A percentile compares a stretch with the other conserved stretches of the same genome.
These are phyloP conservation scores for Cremastobaeus sp. DNA, from an alignment of 2,888 invertebrate genomes.

Conservation along the genomic window DNA sequence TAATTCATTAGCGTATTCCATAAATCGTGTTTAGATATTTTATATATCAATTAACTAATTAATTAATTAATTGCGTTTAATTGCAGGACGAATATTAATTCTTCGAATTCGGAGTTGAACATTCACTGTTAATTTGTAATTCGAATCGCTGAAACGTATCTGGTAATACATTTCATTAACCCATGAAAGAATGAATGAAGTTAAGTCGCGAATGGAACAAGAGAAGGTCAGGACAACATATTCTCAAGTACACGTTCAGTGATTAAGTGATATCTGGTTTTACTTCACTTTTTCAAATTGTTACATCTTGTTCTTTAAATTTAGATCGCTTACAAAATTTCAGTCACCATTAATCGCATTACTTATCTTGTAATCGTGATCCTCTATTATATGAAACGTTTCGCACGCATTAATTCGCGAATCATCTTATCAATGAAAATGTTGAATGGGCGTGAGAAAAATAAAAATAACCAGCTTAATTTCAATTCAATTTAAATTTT, in stretches of 20 bases:
- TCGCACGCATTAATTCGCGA: too few species aligned
- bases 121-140: conserved; percentile 52
- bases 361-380: too few species aligned
- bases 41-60: not conserved
- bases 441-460: too few species aligned
- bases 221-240: conserved; percentile 54
- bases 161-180: conserved; percentile 56
- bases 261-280: conserved; percentile 53
- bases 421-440: too few species aligned
- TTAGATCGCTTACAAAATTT: not conserved
- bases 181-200: conserved; percentile 58
- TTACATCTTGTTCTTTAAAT: not conserved
- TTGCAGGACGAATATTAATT: conserved; percentile 1
- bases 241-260: conserved; percentile 52
- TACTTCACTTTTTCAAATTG: conserved; percentile 36
- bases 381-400: too few species aligned
- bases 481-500: too few species aligned
- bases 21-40: not conserved
- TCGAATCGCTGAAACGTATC: conserved; percentile 50
- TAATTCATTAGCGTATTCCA: not conserved
- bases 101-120: conserved; percentile 38
- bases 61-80: conserved; percentile 2
- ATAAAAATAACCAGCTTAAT: too few species aligned
- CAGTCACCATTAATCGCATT: not conserved
- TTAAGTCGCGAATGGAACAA: conserved; percentile 55